Conservation (phyloP, 2,888 invertebrate genomes). For the Charanyca ferruginea region DNA sequence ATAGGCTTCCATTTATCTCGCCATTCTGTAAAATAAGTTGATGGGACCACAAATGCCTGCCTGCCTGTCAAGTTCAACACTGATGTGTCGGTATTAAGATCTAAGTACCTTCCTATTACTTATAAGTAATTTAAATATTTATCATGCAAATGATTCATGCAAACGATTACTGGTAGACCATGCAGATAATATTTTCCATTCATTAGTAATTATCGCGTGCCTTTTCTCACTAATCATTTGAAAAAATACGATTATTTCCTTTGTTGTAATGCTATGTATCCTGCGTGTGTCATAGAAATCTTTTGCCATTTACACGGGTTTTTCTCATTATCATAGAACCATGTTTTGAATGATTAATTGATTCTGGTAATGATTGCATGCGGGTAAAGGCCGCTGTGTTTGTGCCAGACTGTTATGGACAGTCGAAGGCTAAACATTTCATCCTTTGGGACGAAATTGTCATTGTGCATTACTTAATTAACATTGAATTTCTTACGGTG, state of each 20-base stretch:
- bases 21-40: slow-evolving; percentile 59
- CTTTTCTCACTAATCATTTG: slow-evolving; percentile 55
- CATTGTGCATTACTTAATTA: slow-evolving; percentile 45
- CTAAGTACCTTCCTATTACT: slow-evolving; percentile 24
- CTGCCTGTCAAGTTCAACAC: slow-evolving; percentile 3
- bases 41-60: slow-evolving; percentile 39
- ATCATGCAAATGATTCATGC: slow-evolving; percentile 60
- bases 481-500: slow-evolving; percentile 44
- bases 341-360: slow-evolving; percentile 68
- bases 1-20: slow-evolving; percentile 20
- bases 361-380: slow-evolving; percentile 69
- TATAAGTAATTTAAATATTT: slow-evolving; percentile 52
- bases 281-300: slow-evolving; percentile 54
- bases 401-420: slow-evolving; percentile 70
- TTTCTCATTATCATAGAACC: slow-evolving; percentile 61
- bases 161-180: slow-evolving; percentile 36
- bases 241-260: slow-evolving; percentile 61
- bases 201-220: slow-evolving; percentile 59
- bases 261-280: slow-evolving; percentile 62
- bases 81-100: slow-evolving; percentile 35
- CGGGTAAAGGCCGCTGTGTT: slow-evolving; percentile 69
- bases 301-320: slow-evolving; percentile 57
- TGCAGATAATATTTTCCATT: slow-evolving; percentile 72
- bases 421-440: slow-evolving; percentile 72
- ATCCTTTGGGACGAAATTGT: slow-evolving; percentile 71